phyloP scores from a whole-genome alignment of 2,113 vertebrate genomes.

The Misgurnus mizolepis region DNA sequence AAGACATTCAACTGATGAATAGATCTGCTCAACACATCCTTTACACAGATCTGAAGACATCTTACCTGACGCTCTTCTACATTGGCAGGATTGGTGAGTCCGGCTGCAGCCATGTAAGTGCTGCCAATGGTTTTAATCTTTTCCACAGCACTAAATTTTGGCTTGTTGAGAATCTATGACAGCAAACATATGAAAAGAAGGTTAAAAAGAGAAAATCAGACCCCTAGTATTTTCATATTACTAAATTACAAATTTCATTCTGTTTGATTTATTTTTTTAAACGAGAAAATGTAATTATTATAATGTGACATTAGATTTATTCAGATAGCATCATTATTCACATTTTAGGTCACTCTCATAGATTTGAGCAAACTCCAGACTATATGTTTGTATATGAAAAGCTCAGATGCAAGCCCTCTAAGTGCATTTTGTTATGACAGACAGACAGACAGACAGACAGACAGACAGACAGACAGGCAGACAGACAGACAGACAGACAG shows the following conservation, averaged over 20 bases:
- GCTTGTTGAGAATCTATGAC: conserved; percentile 82
- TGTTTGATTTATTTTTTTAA: too few relatives aligned
- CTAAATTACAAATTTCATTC: too few relatives aligned
- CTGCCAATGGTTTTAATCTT: conserved; percentile 92
- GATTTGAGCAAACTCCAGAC: too few relatives aligned
- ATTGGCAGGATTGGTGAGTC: conserved; percentile 68
- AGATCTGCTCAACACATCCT: background rate
- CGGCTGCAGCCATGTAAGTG: conserved; percentile 88
- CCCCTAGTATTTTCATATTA: too few relatives aligned
- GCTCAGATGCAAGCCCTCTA: too few relatives aligned
- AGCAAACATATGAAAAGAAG: background rate
- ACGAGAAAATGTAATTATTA: too few relatives aligned
- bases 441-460: background rate
- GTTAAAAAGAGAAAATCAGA: background rate
- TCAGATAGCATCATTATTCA: too few relatives aligned
- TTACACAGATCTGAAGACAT: background rate
- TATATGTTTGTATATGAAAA: too few relatives aligned
- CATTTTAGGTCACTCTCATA: too few relatives aligned
- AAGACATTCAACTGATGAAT: conserved; percentile 42
- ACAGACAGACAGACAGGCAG: background rate
- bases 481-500: background rate
- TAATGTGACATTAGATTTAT: too few relatives aligned
- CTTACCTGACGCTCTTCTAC: conserved; percentile 69
- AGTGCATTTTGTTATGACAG: too few relatives aligned
- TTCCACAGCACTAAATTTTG: conserved; percentile 86